A percentile compares a stretch with the other conserved stretches of the same genome.
Evolutionary conservation across 1,140 invertebrate species (phyloP).

Genomic region (Macrocentrus cingulum): DNA sequence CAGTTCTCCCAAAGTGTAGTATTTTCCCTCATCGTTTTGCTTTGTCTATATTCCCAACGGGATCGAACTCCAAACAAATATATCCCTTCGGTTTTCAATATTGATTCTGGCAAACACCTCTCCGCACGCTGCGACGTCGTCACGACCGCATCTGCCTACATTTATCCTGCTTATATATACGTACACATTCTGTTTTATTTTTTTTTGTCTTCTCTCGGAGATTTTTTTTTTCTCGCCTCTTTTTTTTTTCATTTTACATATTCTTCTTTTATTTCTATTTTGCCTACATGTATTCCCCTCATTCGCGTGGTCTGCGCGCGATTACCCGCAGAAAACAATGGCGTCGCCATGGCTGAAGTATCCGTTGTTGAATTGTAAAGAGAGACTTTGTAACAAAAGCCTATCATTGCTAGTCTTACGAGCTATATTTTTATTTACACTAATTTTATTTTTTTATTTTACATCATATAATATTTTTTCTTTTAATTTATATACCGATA

Average conservation of each 20-base stretch:
- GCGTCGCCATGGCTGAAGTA: conserved; percentile 4
- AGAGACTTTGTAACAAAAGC: conserved; percentile 16
- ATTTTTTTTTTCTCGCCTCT: neutral
- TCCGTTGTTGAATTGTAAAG: neutral
- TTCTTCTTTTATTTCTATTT: neutral
- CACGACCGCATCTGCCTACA: neutral
- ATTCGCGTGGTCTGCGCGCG: conserved; percentile 12
- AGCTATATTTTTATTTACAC: too few species aligned
- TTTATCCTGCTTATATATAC: neutral
- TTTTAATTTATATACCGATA: too few species aligned
- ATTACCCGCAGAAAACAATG: conserved; percentile 24
- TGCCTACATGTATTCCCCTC: neutral
- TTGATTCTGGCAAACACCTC: conserved; percentile 16
- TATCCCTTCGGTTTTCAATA: conserved; percentile 25
- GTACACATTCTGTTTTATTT: neutral
- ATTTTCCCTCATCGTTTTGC: neutral
- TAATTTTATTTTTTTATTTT: too few species aligned
- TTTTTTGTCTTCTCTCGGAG: neutral
- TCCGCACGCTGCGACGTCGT: neutral
- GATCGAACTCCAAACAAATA: conserved; percentile 18
- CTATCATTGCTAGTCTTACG: neutral
- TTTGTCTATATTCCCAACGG: neutral
- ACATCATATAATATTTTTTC: too few species aligned
- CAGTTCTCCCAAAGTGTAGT: neutral
- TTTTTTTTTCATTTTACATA: neutral